phyloP scores from a whole-genome alignment of 2,888 invertebrate genomes.

The Caenorhabditis sp. region DNA sequence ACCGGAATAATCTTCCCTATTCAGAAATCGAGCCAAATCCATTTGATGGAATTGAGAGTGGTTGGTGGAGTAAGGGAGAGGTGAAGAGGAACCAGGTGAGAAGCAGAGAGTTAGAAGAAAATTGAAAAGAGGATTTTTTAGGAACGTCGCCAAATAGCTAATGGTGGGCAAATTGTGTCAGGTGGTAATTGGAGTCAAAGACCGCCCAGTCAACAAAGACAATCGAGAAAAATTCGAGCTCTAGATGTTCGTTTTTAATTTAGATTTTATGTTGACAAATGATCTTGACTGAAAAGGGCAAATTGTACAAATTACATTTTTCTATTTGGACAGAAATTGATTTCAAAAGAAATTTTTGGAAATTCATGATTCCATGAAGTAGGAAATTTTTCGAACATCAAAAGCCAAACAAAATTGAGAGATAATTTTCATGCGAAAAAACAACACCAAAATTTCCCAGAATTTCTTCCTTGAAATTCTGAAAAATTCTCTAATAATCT shows the following conservation, averaged over 20 bases:
- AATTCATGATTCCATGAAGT: too few species aligned
- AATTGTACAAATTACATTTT: too few species aligned
- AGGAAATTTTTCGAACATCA: too few species aligned
- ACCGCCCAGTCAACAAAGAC: conserved; percentile 36
- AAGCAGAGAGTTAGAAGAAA: background rate
- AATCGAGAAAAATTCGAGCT: conserved; percentile 26
- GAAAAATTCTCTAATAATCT: too few species aligned
- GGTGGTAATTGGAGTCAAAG: conserved; percentile 46
- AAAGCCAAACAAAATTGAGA: too few species aligned
- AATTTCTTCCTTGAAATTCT: too few species aligned
- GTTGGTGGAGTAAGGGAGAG: conserved; percentile 58
- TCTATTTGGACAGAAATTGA: too few species aligned
- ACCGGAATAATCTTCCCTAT: background rate
- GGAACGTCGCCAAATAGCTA: conserved; percentile 51
- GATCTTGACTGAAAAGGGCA: too few species aligned
- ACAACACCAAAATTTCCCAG: too few species aligned
- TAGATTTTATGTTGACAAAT: too few species aligned
- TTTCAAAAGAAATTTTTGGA: too few species aligned
- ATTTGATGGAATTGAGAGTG: conserved; percentile 56
- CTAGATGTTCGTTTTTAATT: conserved; percentile 22
- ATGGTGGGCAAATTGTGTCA: conserved; percentile 41
- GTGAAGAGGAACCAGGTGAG: conserved; percentile 41
- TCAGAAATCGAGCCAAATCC: conserved; percentile 53
- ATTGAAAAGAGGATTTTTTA: conserved; percentile 7
- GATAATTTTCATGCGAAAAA: too few species aligned